Evolutionary conservation across 2,888 invertebrate species (phyloP).

Genomic region (Synanthedon vespiformis): DNA sequence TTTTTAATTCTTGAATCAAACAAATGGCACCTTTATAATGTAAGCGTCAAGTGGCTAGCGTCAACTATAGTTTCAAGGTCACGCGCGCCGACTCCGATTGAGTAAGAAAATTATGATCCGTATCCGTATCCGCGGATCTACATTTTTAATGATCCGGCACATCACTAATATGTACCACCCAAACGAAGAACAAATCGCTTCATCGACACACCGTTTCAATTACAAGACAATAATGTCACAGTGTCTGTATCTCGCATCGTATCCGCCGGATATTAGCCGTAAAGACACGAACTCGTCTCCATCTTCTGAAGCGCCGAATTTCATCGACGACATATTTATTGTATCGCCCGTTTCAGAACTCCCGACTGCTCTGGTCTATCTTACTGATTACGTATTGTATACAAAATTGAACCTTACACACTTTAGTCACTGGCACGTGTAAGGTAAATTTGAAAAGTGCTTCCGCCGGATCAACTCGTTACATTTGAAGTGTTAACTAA

Average conservation of each 20-base stretch:
- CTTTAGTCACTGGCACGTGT: conserved; percentile 8
- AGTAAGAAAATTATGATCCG: too few relatives aligned
- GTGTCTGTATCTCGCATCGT: conserved; percentile 36
- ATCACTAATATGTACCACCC: too few relatives aligned
- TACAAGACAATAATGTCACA: conserved; percentile 52
- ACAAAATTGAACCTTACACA: background rate
- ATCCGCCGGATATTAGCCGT: conserved; percentile 63
- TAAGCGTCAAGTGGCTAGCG: too few relatives aligned
- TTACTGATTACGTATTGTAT: background rate
- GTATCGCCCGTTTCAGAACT: conserved; percentile 9
- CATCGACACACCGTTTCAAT: conserved; percentile 62
- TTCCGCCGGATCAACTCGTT: conserved; percentile 56
- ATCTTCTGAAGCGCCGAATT: conserved; percentile 48
- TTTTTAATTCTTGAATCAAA: too few relatives aligned
- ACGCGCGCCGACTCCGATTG: too few relatives aligned
- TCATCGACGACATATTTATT: conserved; percentile 58
- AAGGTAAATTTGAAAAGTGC: conserved; percentile 13
- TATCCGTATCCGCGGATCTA: too few relatives aligned
- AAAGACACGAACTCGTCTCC: conserved; percentile 25
- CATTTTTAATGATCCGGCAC: too few relatives aligned
- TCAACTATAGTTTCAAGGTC: too few relatives aligned
- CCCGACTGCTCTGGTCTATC: background rate
- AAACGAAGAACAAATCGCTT: conserved; percentile 23
- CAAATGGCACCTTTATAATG: too few relatives aligned
- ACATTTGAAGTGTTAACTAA: conserved; percentile 46